Base-by-base conservation (phyloP, 1,140 invertebrate species). In the Hypothenemus hampei region DNA sequence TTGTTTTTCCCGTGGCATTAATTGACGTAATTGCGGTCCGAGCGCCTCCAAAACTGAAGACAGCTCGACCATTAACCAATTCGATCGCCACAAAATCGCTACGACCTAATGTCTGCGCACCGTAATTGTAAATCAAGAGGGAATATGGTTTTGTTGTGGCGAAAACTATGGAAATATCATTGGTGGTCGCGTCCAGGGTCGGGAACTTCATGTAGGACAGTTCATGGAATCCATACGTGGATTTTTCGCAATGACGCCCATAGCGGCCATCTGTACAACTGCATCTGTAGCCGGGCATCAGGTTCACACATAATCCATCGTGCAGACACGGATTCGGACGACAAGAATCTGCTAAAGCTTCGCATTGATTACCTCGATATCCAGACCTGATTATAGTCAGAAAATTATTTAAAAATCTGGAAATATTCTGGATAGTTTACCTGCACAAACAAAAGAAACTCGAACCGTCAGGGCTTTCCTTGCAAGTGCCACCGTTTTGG, bases 31-130 rank as follows among this genome's bases (percentile, higher is more conserved):
- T 91, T 3, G 89, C 89, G 19, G 89, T 91, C 63, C 87, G 77
- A 1, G 89, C 81, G 1, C 89, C 91, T 20, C 91, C 91, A 66
- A 90, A 94, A 0, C 92, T 93, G 70, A 97, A 94, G 11, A 86
- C 78, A 0, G 91, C 84, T 63, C 81, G 82, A 0, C 91, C 90
- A 26, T 83, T 79, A 1, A 93, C 76, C 41, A 97, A 68, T 73
- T 97, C 91, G 31, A 97, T 78, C 0, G 93, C 91, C 21, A 97
- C 81, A 68, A 96, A 97, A 69, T 96, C 92, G 0, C 91, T 93
- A 60, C 91, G 75, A 3, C 91, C 91, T 20, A 90, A 88, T 33
- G 81, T 87, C 66, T 89, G 88, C 0, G 81, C 74, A 1, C 91
- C 92, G 64, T 88, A 95, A 62, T 95, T 96, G 72, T 96, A 97